Evolutionary conservation across 2,888 invertebrate species (phyloP).

Genomic region (Atrina japonica): DNA sequence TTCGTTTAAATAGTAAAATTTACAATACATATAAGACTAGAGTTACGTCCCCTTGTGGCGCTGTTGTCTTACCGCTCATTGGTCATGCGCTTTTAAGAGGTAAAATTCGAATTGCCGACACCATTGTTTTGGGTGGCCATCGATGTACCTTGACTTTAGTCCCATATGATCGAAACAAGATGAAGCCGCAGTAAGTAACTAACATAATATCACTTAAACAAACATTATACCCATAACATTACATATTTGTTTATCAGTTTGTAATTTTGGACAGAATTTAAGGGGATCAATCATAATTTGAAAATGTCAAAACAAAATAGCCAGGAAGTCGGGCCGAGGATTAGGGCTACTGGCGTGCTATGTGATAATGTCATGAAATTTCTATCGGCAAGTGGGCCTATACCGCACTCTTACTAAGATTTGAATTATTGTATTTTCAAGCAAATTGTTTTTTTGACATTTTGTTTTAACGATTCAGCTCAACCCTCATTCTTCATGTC

Average conservation of each 20-base stretch:
- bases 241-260: slow-evolving; percentile 1
- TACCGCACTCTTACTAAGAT: too few species aligned
- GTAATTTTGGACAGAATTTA: not conserved
- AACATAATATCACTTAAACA: not conserved
- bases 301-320: not conserved
- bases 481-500: too few species aligned
- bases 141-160: not conserved
- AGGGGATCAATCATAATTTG: not conserved
- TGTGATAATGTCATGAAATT: too few species aligned
- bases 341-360: too few species aligned
- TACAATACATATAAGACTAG: not conserved
- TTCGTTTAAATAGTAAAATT: not conserved
- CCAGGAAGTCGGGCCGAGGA: slow-evolving; percentile 21
- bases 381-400: too few species aligned
- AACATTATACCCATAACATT: too few species aligned
- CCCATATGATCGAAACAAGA: slow-evolving; percentile 37
- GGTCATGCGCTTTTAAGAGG: slow-evolving; percentile 29
- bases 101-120: slow-evolving; percentile 14
- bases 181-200: slow-evolving; percentile 66
- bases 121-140: not conserved
- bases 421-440: too few species aligned
- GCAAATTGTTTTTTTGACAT: too few species aligned
- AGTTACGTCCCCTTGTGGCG: slow-evolving; percentile 13
- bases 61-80: slow-evolving; percentile 9
- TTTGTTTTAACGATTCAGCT: too few species aligned